Conservation (phyloP, 2,888 invertebrate species). For the Rhagonycha lutea region DNA sequence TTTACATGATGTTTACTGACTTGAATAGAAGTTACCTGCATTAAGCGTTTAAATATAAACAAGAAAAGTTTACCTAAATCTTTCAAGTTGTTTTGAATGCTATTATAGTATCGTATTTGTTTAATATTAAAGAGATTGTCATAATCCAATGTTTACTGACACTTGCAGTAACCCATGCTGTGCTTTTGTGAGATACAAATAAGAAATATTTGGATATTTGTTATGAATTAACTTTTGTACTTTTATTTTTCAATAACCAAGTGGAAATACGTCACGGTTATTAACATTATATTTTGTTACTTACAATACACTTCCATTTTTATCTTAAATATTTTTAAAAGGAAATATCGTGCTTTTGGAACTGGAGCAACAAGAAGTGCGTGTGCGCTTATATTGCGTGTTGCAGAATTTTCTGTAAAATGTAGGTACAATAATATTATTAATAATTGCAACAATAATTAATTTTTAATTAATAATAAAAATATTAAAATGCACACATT, state of each 20-base stretch:
- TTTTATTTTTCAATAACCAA: background rate
- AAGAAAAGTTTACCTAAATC: constrained; percentile 18
- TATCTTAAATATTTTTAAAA: background rate
- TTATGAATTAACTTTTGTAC: background rate
- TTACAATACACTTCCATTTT: background rate
- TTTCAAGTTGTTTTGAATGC: constrained; percentile 15
- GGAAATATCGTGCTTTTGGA: background rate
- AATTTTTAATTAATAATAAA: background rate
- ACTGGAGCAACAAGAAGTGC: background rate
- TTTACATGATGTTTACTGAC: background rate
- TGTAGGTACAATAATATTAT: background rate
- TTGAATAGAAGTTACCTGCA: constrained; percentile 30
- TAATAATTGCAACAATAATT: background rate
- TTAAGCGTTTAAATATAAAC: constrained; percentile 12
- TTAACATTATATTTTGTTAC: background rate
- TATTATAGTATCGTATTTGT: constrained; percentile 19
- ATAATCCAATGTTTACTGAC: constrained; percentile 42
- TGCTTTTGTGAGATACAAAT: constrained; percentile 27
- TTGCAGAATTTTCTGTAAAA: background rate
- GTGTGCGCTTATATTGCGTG: background rate
- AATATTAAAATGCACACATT: too few relatives aligned
- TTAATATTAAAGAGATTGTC: constrained; percentile 41
- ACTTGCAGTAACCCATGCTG: constrained; percentile 34
- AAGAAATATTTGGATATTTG: constrained; percentile 6
- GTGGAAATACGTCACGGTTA: background rate